Evolutionary conservation across 2,797 vertebrate genomes (phyloP).

Genomic region (Microctenopoma lineatum): DNA sequence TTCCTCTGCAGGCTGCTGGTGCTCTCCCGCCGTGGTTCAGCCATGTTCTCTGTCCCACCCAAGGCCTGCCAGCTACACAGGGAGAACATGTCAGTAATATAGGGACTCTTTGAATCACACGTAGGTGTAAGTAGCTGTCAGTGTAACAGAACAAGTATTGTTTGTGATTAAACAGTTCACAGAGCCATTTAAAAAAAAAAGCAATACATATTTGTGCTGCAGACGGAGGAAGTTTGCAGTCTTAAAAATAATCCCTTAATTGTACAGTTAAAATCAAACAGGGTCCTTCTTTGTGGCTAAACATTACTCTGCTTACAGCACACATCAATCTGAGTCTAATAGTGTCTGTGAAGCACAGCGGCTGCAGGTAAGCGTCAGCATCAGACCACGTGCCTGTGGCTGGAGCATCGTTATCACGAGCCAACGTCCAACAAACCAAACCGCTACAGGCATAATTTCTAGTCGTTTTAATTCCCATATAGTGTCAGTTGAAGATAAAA

Average conservation of each 20-base stretch:
- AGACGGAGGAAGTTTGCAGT: conserved; percentile 54
- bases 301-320: conserved; percentile 39
- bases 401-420: conserved; percentile 60
- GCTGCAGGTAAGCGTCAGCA: conserved; percentile 48
- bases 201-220: conserved; percentile 45
- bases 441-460: conserved; percentile 42
- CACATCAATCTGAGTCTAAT: conserved; percentile 59
- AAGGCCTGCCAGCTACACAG: conserved; percentile 80
- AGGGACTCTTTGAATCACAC: neutral
- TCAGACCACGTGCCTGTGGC: conserved; percentile 49
- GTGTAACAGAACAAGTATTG: neutral
- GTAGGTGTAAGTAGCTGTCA: neutral
- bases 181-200: conserved; percentile 33
- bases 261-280: conserved; percentile 54
- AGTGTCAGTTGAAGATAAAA: no score
- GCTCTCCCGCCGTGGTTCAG: conserved; percentile 90
- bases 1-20: conserved; percentile 97
- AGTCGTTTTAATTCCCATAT: conserved; percentile 44
- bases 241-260: conserved; percentile 64
- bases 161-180: conserved; percentile 29
- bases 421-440: conserved; percentile 48
- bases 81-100: conserved; percentile 4
- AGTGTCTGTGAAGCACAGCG: conserved; percentile 57
- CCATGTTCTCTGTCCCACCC: conserved; percentile 85
- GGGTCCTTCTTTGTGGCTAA: conserved; percentile 55